Conservation (phyloP, 2,888 invertebrate genomes). For the Synanthedon andrenaeformis region DNA sequence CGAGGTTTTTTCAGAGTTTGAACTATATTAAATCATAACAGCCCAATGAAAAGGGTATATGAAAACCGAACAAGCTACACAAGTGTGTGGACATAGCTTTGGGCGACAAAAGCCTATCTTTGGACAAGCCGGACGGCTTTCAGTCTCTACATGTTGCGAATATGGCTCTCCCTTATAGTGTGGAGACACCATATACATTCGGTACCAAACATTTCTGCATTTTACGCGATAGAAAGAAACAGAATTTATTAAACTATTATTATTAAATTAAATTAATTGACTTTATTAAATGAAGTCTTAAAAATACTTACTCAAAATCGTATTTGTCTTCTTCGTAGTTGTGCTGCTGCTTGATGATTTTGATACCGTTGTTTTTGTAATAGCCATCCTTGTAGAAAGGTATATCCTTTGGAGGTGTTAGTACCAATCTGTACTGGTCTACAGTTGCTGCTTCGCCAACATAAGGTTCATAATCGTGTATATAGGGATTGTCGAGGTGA, state of each 20-base stretch:
- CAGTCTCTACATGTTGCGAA: too few species aligned
- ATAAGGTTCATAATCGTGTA: slow-evolving; percentile 58
- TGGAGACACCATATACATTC: too few species aligned
- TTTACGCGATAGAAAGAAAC: background rate
- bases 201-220: background rate
- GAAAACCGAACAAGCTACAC: too few species aligned
- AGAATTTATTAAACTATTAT: too few species aligned
- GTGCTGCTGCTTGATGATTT: slow-evolving; percentile 60
- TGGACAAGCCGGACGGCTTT: too few species aligned
- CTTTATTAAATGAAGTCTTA: background rate
- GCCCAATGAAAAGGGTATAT: too few species aligned
- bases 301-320: slow-evolving; percentile 59
- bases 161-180: too few species aligned
- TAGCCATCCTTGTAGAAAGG: slow-evolving; percentile 63
- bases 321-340: slow-evolving; percentile 64
- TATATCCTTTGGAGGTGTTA: slow-evolving; percentile 39
- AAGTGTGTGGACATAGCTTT: too few species aligned
- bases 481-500: slow-evolving; percentile 61
- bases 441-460: slow-evolving; percentile 57
- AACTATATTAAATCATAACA: too few species aligned
- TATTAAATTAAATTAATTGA: too few species aligned
- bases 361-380: slow-evolving; percentile 65
- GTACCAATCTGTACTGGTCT: slow-evolving; percentile 42
- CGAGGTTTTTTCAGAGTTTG: too few species aligned
- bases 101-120: too few species aligned